phyloP scores from a whole-genome alignment of 92 coral and sea anemone species.

The Umimayanthus chanpuru region DNA sequence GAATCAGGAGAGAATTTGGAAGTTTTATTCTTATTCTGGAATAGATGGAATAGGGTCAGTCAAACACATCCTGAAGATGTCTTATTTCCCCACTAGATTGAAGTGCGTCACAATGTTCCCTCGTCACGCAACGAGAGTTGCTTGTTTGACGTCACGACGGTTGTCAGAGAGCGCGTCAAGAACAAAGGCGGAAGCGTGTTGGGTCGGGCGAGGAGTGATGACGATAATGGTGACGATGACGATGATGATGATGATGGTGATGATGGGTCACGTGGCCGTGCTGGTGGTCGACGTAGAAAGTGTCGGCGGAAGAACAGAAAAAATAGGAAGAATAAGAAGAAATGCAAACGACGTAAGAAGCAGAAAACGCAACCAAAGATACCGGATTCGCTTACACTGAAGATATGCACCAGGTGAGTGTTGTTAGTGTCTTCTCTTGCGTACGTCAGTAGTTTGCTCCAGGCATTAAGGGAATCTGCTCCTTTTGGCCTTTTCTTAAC shows the following conservation, averaged over 20 bases:
- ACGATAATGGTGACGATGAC: background rate
- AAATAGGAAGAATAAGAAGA: constrained; percentile 60
- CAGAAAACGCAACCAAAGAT: constrained; percentile 36
- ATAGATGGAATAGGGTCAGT: too few relatives aligned
- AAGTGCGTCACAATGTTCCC: constrained; percentile 83
- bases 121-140: constrained; percentile 72
- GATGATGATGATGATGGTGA: background rate
- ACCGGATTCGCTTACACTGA: constrained; percentile 49
- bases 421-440: background rate
- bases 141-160: constrained; percentile 63
- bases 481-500: too few relatives aligned
- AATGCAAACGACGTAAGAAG: constrained; percentile 36
- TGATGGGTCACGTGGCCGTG: constrained; percentile 12
- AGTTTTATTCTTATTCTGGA: too few relatives aligned
- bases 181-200: constrained; percentile 27
- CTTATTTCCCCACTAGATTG: constrained; percentile 57
- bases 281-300: constrained; percentile 34
- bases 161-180: constrained; percentile 54
- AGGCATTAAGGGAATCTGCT: too few relatives aligned
- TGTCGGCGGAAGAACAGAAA: constrained; percentile 34
- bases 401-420: constrained; percentile 43
- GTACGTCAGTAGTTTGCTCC: too few relatives aligned
- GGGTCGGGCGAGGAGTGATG: constrained; percentile 39
- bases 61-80: background rate
- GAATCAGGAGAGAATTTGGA: too few relatives aligned